Conservation (phyloP, 2,797 vertebrate species). For the Lateolabrax maculatus region DNA sequence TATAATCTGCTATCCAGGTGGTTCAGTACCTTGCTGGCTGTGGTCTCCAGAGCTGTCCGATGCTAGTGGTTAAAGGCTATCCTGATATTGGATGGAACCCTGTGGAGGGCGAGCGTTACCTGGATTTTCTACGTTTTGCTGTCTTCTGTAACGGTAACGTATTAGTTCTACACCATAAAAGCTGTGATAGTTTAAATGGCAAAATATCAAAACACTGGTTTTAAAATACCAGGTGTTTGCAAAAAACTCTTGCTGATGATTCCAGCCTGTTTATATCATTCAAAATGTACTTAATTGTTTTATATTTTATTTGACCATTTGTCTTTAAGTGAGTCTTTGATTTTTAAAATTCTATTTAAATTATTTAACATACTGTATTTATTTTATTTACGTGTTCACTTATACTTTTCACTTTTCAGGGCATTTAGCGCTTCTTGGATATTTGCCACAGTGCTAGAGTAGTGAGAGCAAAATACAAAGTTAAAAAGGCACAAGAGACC, state of each 20-base stretch:
- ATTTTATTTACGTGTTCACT: neutral
- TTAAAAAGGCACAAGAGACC: constrained; percentile 22
- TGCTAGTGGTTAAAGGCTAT: constrained; percentile 93
- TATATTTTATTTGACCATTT: neutral
- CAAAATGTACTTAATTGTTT: neutral
- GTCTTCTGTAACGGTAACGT: constrained; percentile 95
- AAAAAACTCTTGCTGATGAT: neutral
- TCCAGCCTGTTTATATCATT: neutral
- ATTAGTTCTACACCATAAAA: neutral
- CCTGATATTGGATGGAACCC: constrained; percentile 97
- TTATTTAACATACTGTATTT: neutral
- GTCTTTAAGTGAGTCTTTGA: neutral
- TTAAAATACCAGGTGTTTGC: neutral
- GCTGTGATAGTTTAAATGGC: neutral
- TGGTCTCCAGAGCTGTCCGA: constrained; percentile 91
- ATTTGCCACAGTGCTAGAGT: neutral
- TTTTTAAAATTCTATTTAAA: neutral
- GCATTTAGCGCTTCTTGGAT: neutral
- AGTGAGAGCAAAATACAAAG: constrained; percentile 1
- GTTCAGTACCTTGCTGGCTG: constrained; percentile 94
- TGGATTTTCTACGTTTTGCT: constrained; percentile 96
- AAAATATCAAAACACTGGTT: neutral
- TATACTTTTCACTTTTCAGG: neutral
- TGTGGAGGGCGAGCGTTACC: constrained; percentile 95
- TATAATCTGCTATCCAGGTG: constrained; percentile 84